These are phyloP conservation scores for Pantala flavescens DNA, from an alignment of 1,140 invertebrate genomes.

Conservation along the genomic window DNA sequence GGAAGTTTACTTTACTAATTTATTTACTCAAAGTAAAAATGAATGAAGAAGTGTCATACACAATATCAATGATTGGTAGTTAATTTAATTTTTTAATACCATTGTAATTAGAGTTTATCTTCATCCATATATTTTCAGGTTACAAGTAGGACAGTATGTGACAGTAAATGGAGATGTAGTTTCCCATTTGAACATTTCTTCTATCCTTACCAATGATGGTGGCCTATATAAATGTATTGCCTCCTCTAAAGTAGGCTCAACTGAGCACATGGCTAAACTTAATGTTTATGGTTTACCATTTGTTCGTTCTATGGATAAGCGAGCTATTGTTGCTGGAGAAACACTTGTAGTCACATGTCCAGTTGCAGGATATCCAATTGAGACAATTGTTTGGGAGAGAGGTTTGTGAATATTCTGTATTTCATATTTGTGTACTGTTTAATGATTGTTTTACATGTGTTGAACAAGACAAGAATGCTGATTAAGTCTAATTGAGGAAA, in stretches of 20 bases:
- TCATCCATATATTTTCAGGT: conserved; percentile 30
- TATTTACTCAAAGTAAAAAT: too few relatives aligned
- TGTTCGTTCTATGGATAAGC: conserved; percentile 84
- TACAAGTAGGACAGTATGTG: conserved; percentile 77
- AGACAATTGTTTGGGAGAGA: conserved; percentile 87
- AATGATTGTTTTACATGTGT: too few relatives aligned
- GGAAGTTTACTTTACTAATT: too few relatives aligned
- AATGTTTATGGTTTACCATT: conserved; percentile 88
- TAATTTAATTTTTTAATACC: too few relatives aligned
- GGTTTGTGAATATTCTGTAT: conserved; percentile 43
- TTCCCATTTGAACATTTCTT: conserved; percentile 86
- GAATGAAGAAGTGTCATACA: too few relatives aligned
- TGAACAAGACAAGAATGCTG: too few relatives aligned
- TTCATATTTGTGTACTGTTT: too few relatives aligned
- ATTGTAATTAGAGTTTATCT: too few relatives aligned
- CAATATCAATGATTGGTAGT: too few relatives aligned
- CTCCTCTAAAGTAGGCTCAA: conserved; percentile 80
- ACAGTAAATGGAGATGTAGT: conserved; percentile 84
- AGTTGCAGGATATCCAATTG: conserved; percentile 88
- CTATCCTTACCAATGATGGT: conserved; percentile 84
- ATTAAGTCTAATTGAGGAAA: too few relatives aligned
- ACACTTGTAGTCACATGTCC: conserved; percentile 80
- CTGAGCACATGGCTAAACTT: conserved; percentile 73
- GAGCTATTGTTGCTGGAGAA: conserved; percentile 87
- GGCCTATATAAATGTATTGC: conserved; percentile 87